phyloP scores from a whole-genome alignment of 2,797 vertebrate genomes.

The Molossus alvarezi region DNA sequence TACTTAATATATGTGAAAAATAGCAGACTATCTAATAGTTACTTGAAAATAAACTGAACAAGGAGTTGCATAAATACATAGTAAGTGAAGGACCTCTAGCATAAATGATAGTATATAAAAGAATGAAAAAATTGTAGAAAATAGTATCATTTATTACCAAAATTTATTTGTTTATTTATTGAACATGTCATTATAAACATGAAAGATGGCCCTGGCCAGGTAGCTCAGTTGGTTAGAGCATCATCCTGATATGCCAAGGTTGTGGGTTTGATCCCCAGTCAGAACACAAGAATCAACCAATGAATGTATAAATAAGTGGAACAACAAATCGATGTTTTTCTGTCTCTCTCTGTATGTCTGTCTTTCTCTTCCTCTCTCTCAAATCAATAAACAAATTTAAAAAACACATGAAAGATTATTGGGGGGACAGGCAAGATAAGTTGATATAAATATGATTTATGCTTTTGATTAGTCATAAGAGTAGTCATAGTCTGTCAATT shows the following conservation, averaged over 20 bases:
- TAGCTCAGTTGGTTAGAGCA: too few relatives aligned
- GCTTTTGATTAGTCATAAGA: conserved; percentile 6
- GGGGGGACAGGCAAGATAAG: neutral
- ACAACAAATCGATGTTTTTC: too few relatives aligned
- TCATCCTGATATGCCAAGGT: too few relatives aligned
- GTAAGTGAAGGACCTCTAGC: conserved; percentile 16
- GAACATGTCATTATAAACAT: neutral
- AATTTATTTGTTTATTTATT: neutral
- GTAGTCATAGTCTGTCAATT: neutral
- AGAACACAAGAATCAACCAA: too few relatives aligned
- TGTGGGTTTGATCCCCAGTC: too few relatives aligned
- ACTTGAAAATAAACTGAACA: conserved; percentile 24
- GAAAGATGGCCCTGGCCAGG: neutral
- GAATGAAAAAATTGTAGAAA: conserved; percentile 53
- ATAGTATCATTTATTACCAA: neutral
- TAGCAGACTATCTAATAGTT: neutral
- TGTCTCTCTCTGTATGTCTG: too few relatives aligned
- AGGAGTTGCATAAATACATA: neutral
- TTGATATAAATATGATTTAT: conserved; percentile 47
- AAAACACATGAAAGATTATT: neutral
- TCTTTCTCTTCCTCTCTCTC: too few relatives aligned
- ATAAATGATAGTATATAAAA: neutral
- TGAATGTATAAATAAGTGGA: too few relatives aligned
- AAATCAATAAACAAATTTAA: too few relatives aligned
- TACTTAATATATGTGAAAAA: neutral